Conservation (phyloP, 2,888 invertebrate genomes). For the Acutogordius australiensis region DNA sequence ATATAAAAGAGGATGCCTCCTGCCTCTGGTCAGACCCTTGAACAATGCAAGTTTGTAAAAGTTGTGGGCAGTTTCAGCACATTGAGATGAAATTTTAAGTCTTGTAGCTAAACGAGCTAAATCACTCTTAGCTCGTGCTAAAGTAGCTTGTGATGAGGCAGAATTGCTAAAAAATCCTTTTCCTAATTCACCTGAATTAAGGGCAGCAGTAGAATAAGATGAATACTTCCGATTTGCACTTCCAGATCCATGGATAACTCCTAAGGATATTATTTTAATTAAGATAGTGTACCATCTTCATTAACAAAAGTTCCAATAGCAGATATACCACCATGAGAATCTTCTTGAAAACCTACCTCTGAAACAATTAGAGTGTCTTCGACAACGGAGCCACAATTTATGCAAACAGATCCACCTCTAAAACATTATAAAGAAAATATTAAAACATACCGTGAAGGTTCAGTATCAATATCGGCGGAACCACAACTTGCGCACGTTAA, state of each 20-base stretch:
- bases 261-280: no score
- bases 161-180: no score
- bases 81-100: slow-evolving; percentile 53
- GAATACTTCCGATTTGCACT: no score
- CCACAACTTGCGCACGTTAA: slow-evolving; percentile 26
- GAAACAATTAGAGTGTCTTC: slow-evolving; percentile 85
- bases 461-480: slow-evolving; percentile 56
- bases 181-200: no score
- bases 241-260: no score
- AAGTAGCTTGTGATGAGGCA: slow-evolving; percentile 30
- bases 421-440: neutral
- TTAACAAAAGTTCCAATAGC: slow-evolving; percentile 77
- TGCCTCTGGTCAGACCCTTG: slow-evolving; percentile 49
- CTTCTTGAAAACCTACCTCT: slow-evolving; percentile 79
- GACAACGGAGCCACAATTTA: slow-evolving; percentile 69
- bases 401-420: slow-evolving; percentile 66
- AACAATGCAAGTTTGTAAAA: slow-evolving; percentile 68
- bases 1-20: slow-evolving; percentile 59
- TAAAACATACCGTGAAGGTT: slow-evolving; percentile 39
- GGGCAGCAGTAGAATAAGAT: no score
- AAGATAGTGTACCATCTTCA: slow-evolving; percentile 38
- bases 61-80: slow-evolving; percentile 65
- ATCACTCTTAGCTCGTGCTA: slow-evolving; percentile 25
- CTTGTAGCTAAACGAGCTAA: slow-evolving; percentile 36
- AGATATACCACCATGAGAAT: slow-evolving; percentile 50